phyloP scores from a whole-genome alignment of 2,113 vertebrate genomes.

The Pteruthius melanotis region DNA sequence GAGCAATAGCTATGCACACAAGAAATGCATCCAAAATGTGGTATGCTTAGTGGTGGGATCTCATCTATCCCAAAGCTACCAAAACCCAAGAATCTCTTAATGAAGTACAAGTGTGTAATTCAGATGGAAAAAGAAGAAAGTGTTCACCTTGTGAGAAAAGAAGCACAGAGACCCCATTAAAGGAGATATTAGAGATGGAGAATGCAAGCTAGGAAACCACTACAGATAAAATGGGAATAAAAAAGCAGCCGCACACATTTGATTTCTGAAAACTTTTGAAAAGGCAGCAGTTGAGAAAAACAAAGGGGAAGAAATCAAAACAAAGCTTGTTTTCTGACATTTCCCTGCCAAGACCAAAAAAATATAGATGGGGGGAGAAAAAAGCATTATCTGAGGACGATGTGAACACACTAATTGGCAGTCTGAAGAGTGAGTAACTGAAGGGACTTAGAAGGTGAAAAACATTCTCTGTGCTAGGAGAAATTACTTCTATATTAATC shows the following conservation, averaged over 20 bases:
- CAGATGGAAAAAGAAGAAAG: background rate
- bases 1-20: background rate
- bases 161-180: background rate
- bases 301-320: slow-evolving; percentile 6
- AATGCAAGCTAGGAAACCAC: background rate
- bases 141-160: background rate
- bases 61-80: background rate
- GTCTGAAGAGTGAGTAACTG: background rate
- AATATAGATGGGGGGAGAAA: background rate
- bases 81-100: background rate
- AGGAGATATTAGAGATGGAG: background rate
- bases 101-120: background rate
- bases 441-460: background rate
- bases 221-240: background rate
- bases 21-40: background rate
- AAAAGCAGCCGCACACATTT: background rate
- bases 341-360: background rate
- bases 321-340: background rate
- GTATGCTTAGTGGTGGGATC: background rate
- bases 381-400: background rate
- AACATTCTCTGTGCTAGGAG: background rate
- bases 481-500: slow-evolving; percentile 58
- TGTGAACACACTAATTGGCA: background rate
- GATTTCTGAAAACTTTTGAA: slow-evolving; percentile 5
- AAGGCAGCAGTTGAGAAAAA: background rate